Base-by-base conservation (phyloP, 2,888 invertebrate species). In the Entomobrya proxima region DNA sequence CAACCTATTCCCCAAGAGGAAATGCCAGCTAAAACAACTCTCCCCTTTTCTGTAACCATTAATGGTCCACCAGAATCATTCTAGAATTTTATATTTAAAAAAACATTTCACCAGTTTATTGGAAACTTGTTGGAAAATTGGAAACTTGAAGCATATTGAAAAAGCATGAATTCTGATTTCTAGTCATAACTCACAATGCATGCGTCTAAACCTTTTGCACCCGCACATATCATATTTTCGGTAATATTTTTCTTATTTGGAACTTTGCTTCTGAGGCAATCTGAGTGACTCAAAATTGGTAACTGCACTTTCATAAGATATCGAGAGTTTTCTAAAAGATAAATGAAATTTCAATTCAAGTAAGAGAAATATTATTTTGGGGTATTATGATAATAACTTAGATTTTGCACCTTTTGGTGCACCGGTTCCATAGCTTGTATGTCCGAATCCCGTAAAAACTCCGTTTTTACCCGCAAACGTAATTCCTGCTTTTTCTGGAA, bases 221-320 rank as follows among this genome's bases (percentile, higher is more conserved):
- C 90, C 9, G 88, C 89, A 76, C 90, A 90, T 32, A 90, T 18
- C 88, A 90, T 89, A 11, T 74, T 80, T 44, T 83, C 86, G 1
- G 86, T 86, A 18, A 86, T 24, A n/a, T 83, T 83, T 47, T 86
- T 86, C 64, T 86, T 86, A 1, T 67, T 74, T 1, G 87, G 77
- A 55, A 89, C 81, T 37, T 84, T 86, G 11, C 55, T 80, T 37
- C 58, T 50, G 2, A 86, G 47, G 35, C 89, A 89, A 3, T 87
- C 79, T 2, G 35, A 32, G 30, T 85, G 77, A 35, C 87, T 88
- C 15, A 86, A 18, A 64, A 89, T 83, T 24, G 89, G 89, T 11
- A 89, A 79, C 15, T 32, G 11, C 0, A 87, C 76, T 50, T 87
- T 89, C 40, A 84, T 69, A 21, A 88, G 50, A 67, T 61, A 32